These are phyloP conservation scores for Zophobas atratus DNA, from an alignment of 1,140 invertebrate genomes.

Conservation along the genomic window DNA sequence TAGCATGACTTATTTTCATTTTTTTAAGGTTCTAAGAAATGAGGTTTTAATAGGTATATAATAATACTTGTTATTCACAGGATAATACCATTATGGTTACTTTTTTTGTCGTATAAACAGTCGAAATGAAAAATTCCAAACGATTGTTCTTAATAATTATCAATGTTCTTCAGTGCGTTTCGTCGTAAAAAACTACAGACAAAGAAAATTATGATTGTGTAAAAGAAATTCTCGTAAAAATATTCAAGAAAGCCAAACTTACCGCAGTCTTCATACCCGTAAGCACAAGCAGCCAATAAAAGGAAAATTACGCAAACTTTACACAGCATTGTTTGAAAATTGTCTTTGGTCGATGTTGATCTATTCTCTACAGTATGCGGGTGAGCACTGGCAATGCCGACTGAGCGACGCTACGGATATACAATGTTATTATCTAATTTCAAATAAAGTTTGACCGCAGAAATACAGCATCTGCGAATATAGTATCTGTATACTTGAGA, in stretches of 20 bases:
- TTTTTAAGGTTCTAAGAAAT: too few species aligned
- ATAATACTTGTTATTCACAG: too few species aligned
- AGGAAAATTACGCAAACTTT: constrained; percentile 7
- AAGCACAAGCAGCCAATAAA: constrained; percentile 10
- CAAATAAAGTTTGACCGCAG: constrained; percentile 38
- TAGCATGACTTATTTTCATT: too few species aligned
- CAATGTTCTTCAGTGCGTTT: too few species aligned
- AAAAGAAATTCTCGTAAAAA: background rate
- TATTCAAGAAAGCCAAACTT: background rate
- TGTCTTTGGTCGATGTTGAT: constrained; percentile 7
- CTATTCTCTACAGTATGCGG: constrained; percentile 7
- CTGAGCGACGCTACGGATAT: constrained; percentile 31
- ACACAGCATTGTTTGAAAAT: constrained; percentile 19
- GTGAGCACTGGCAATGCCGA: constrained; percentile 12
- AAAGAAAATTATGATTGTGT: background rate
- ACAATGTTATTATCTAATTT: constrained; percentile 37
- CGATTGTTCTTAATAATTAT: too few species aligned
- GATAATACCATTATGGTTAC: too few species aligned
- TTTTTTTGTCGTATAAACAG: too few species aligned
- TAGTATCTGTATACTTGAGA: background rate
- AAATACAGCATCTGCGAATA: constrained; percentile 33
- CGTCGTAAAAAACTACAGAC: too few species aligned
- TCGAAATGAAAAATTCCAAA: too few species aligned
- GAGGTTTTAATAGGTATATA: too few species aligned
- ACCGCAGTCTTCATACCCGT: constrained; percentile 25